Conservation (phyloP, 1,140 invertebrate genomes). For the Harpegnathos saltator region DNA sequence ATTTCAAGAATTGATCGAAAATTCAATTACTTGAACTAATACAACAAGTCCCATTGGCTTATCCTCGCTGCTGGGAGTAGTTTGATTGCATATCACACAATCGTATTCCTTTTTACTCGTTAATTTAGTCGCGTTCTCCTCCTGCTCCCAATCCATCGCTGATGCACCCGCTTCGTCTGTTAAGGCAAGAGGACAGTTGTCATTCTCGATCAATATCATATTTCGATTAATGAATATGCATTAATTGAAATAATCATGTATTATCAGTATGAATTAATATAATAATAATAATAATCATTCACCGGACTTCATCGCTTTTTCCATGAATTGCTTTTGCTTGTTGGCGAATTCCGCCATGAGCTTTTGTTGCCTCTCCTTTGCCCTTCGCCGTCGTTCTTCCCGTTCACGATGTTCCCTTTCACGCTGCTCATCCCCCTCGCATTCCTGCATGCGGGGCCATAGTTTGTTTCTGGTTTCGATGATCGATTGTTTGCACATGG, state of each 20-base stretch:
- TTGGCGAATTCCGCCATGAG: constrained; percentile 97
- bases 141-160: constrained; percentile 90
- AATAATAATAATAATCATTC: constrained; percentile 51
- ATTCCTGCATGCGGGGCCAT: constrained; percentile 92
- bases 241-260: not conserved
- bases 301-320: constrained; percentile 91
- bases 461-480: constrained; percentile 89
- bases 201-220: not conserved
- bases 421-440: constrained; percentile 91
- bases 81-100: constrained; percentile 98
- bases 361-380: constrained; percentile 95
- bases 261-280: constrained; percentile 40
- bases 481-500: constrained; percentile 89
- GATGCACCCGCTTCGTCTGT: constrained; percentile 85
- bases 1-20: constrained; percentile 1
- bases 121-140: constrained; percentile 85
- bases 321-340: constrained; percentile 96
- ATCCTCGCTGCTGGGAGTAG: constrained; percentile 92
- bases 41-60: constrained; percentile 97
- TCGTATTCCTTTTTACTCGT: constrained; percentile 93
- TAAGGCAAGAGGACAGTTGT: constrained; percentile 1
- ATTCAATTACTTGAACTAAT: constrained; percentile 90
- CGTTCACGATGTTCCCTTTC: constrained; percentile 91
- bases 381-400: constrained; percentile 93
- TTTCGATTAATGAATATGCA: not conserved